These are phyloP conservation scores for Paracyclopina nana DNA, from an alignment of 1,140 invertebrate genomes.

Conservation along the genomic window DNA sequence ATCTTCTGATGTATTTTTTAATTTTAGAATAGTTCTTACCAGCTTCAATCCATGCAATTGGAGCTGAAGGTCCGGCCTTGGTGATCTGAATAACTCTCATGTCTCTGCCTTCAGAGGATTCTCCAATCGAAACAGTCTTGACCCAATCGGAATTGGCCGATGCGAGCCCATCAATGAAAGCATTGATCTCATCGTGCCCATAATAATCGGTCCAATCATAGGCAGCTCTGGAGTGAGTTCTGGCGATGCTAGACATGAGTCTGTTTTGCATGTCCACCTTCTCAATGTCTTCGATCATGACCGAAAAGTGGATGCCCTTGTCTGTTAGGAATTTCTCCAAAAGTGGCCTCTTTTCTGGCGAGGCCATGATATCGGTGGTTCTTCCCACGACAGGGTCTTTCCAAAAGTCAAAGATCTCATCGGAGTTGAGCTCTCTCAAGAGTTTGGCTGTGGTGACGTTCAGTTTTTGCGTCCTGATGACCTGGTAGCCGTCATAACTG, in stretches of 20 bases:
- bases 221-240: too few relatives aligned
- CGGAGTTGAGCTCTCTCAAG: neutral
- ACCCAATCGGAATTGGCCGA: conserved; percentile 28
- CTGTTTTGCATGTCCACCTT: too few relatives aligned
- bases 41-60: conserved; percentile 17
- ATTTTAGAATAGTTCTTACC: too few relatives aligned
- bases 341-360: neutral
- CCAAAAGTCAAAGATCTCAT: neutral
- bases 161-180: conserved; percentile 28
- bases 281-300: neutral
- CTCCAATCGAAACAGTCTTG: conserved; percentile 31
- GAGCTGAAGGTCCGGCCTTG: conserved; percentile 16
- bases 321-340: neutral
- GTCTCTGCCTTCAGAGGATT: conserved; percentile 36
- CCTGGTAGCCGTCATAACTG: too few relatives aligned
- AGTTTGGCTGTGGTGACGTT: neutral
- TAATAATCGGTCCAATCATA: neutral
- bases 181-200: neutral
- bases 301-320: neutral
- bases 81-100: conserved; percentile 35
- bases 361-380: neutral
- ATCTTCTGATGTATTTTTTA: too few relatives aligned
- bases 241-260: too few relatives aligned
- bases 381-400: neutral
- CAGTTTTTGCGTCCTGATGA: neutral